Evolutionary conservation across 92 coral and sea anemone genomes (phyloP).

Genomic region (Palythoa heliodiscus): DNA sequence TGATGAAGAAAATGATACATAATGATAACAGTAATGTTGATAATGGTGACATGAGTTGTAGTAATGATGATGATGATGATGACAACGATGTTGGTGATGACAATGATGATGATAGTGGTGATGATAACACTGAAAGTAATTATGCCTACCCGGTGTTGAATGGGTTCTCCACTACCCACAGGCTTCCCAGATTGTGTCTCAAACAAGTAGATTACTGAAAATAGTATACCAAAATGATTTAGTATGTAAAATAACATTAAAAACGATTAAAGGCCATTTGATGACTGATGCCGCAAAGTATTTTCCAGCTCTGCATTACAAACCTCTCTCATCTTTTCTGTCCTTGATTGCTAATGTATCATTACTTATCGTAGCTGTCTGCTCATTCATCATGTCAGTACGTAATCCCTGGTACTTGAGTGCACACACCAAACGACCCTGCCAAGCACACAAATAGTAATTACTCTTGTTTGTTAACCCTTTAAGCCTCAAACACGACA

Average conservation of each 20-base stretch:
- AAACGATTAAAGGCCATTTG: too few species aligned
- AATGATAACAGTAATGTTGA: background rate
- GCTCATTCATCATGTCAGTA: constrained; percentile 91
- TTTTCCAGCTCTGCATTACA: background rate
- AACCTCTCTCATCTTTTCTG: constrained; percentile 96
- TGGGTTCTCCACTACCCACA: constrained; percentile 92
- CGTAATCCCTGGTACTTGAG: constrained; percentile 93
- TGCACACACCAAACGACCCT: constrained; percentile 93
- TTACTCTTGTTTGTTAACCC: too few species aligned
- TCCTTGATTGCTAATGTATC: constrained; percentile 95
- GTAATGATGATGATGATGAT: background rate
- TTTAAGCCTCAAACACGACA: too few species aligned
- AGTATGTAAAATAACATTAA: too few species aligned
- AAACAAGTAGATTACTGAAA: constrained; percentile 85
- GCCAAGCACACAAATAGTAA: background rate
- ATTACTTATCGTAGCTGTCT: constrained; percentile 92
- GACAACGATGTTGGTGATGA: background rate
- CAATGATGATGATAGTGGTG: background rate
- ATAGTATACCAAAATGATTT: background rate
- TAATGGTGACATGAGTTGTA: background rate
- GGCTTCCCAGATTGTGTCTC: constrained; percentile 92
- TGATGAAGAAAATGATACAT: too few species aligned
- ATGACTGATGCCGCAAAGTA: too few species aligned
- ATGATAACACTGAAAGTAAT: background rate
- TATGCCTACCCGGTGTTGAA: constrained; percentile 75